These are phyloP conservation scores for Circaetus gallicus DNA, from an alignment of 2,113 vertebrate species.

Conservation along the genomic window DNA sequence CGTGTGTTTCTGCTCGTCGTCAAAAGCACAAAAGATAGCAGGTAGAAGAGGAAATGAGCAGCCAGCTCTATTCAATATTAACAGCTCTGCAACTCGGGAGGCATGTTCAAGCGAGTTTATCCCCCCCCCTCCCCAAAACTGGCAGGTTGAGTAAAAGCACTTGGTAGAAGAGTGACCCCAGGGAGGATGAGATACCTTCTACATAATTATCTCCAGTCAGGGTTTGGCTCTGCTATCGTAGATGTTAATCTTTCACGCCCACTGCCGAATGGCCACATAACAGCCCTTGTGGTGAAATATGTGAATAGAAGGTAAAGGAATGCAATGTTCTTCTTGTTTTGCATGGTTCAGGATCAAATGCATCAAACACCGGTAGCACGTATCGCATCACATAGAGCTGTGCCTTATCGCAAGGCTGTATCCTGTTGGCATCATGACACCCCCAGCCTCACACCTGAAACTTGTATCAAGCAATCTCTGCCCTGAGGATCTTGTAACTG, in stretches of 20 bases:
- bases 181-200: conserved; percentile 44
- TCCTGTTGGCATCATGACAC: conserved; percentile 1
- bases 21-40: not conserved
- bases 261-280: not conserved
- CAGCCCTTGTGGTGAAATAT: not conserved
- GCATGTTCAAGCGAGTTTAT: not conserved
- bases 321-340: not conserved
- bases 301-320: conserved; percentile 25
- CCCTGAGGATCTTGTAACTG: not conserved
- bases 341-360: conserved; percentile 4
- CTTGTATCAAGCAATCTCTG: not conserved
- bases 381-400: not conserved
- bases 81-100: not conserved
- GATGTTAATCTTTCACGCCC: conserved; percentile 23
- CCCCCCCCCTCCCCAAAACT: not conserved
- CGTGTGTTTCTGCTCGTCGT: not conserved
- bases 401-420: not conserved
- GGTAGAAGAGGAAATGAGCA: not conserved
- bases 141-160: not conserved
- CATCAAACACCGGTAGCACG: not conserved
- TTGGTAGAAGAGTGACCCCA: conserved; percentile 13
- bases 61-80: not conserved
- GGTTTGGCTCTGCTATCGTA: not conserved
- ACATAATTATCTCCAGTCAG: not conserved
- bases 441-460: not conserved